Percentiles rank a stretch among this genome's conserved stretches.
phyloP scores from a whole-genome alignment of 2,888 invertebrate species.

The Perdita meconis region DNA sequence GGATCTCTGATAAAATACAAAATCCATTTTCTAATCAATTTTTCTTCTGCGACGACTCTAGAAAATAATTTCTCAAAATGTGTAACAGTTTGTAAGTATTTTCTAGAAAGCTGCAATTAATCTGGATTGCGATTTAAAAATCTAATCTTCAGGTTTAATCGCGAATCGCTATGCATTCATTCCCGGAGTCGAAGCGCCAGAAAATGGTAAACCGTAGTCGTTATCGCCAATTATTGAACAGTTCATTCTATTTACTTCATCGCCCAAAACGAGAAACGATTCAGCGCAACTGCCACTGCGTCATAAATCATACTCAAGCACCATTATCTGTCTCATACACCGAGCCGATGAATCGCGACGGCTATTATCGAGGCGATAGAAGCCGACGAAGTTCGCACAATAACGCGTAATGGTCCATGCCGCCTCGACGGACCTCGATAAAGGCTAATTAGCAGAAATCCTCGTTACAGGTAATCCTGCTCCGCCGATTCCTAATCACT shows the following conservation, averaged over 20 bases:
- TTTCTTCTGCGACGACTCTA: too few species aligned
- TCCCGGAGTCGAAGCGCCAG: background rate
- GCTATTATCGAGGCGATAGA: slow-evolving; percentile 58
- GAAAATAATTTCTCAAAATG: too few species aligned
- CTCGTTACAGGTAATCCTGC: slow-evolving; percentile 55
- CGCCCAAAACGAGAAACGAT: slow-evolving; percentile 54
- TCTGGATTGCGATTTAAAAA: too few species aligned
- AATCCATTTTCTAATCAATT: too few species aligned
- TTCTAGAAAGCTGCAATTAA: too few species aligned
- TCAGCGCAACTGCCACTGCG: slow-evolving; percentile 34
- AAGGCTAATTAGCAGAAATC: slow-evolving; percentile 65
- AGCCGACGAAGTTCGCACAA: slow-evolving; percentile 61
- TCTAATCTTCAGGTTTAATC: background rate
- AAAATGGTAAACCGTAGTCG: slow-evolving; percentile 33
- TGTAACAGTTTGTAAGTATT: too few species aligned
- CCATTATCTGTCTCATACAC: slow-evolving; percentile 52
- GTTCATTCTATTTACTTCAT: slow-evolving; percentile 56
- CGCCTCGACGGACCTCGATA: slow-evolving; percentile 54
- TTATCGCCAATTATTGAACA: slow-evolving; percentile 49
- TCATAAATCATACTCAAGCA: slow-evolving; percentile 48
- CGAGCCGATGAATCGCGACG: slow-evolving; percentile 52
- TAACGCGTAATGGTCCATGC: slow-evolving; percentile 61
- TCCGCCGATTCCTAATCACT: slow-evolving; percentile 58
- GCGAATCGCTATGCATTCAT: background rate
- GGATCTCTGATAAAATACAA: too few species aligned